Evolutionary conservation across 2,888 invertebrate species (phyloP).

Genomic region (Carcina quercana): DNA sequence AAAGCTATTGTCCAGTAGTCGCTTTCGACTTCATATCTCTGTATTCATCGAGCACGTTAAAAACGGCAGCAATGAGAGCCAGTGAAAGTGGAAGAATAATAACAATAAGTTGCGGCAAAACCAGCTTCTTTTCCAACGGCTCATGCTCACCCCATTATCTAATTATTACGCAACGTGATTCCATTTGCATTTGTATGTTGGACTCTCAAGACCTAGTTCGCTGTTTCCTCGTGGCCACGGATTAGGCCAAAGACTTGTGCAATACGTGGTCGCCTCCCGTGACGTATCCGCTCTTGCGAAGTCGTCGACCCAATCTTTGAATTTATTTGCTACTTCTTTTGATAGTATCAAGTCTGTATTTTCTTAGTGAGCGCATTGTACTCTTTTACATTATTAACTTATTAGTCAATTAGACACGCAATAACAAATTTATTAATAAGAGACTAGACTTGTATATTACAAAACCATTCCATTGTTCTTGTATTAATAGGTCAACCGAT

Average conservation of each 20-base stretch:
- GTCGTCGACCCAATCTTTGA: background rate
- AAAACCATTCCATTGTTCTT: constrained; percentile 31
- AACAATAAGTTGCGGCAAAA: constrained; percentile 31
- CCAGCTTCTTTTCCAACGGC: constrained; percentile 25
- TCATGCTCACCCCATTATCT: constrained; percentile 38
- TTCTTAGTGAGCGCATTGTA: too few relatives aligned
- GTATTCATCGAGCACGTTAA: constrained; percentile 15
- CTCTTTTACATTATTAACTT: too few relatives aligned
- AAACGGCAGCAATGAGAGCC: constrained; percentile 18
- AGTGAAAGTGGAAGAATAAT: constrained; percentile 49
- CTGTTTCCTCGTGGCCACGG: constrained; percentile 35
- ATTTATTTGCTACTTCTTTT: too few relatives aligned
- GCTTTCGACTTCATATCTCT: constrained; percentile 20
- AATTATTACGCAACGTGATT: constrained; percentile 47
- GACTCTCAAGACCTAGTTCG: constrained; percentile 34
- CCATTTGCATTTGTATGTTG: constrained; percentile 40
- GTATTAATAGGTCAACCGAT: constrained; percentile 10
- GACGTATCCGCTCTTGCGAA: constrained; percentile 23
- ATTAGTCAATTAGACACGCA: too few relatives aligned
- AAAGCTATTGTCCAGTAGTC: background rate
- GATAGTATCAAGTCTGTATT: too few relatives aligned
- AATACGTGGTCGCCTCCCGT: constrained; percentile 39
- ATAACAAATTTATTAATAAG: too few relatives aligned
- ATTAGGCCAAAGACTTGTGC: constrained; percentile 31
- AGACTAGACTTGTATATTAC: too few relatives aligned